Conservation (phyloP, 2,888 invertebrate species). For the Drosophila falleni region DNA sequence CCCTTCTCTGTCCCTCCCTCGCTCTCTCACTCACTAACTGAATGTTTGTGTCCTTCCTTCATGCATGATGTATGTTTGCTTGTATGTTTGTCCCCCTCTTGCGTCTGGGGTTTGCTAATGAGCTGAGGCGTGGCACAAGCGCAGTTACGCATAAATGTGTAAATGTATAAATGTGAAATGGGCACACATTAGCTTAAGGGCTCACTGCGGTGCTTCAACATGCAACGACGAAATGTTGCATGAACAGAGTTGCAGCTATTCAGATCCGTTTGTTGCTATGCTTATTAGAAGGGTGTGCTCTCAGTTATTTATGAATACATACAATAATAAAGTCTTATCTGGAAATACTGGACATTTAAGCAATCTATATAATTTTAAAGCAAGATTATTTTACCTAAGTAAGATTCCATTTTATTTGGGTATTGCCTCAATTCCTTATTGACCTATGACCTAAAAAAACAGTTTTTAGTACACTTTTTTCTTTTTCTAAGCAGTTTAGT, state of each 20-base stretch:
- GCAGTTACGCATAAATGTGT: constrained; percentile 70
- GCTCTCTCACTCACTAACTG: background rate
- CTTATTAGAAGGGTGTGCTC: background rate
- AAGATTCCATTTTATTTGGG: no score
- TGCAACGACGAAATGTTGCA: constrained; percentile 14
- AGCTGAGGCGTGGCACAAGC: constrained; percentile 59
- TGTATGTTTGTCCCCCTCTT: constrained; percentile 12
- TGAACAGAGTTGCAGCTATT: background rate
- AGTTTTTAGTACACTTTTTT: no score
- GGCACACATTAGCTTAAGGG: constrained; percentile 77
- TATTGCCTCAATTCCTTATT: no score
- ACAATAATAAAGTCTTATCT: background rate
- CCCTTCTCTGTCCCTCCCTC: background rate
- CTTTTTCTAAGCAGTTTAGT: no score
- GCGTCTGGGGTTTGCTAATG: constrained; percentile 65
- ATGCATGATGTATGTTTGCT: constrained; percentile 21
- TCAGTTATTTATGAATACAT: background rate
- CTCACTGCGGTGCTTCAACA: constrained; percentile 25
- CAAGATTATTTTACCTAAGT: no score
- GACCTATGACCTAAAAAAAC: no score
- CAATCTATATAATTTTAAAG: background rate
- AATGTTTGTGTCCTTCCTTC: constrained; percentile 11
- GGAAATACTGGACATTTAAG: background rate
- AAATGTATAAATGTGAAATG: constrained; percentile 58
- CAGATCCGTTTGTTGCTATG: constrained; percentile 1